Conservation (phyloP, 2,888 invertebrate genomes). For the Lepeophtheirus nordmannii region DNA sequence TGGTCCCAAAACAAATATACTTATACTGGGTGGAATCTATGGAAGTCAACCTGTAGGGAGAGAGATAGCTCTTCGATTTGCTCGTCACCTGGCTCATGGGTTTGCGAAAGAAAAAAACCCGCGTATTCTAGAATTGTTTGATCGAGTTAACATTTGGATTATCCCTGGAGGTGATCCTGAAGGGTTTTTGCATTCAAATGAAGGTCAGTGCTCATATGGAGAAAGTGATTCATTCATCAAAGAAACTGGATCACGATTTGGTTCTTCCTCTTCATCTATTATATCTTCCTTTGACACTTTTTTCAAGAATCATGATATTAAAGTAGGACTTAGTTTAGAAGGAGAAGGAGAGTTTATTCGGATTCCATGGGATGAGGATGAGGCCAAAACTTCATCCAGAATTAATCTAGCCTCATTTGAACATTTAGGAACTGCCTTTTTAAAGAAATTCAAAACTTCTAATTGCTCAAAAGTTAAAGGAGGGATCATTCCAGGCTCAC, state of each 20-base stretch:
- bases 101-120: slow-evolving; percentile 1
- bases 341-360: slow-evolving; percentile 52
- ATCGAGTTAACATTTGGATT: slow-evolving; percentile 59
- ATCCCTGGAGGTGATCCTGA: slow-evolving; percentile 52
- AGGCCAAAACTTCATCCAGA: slow-evolving; percentile 27
- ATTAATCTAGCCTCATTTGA: slow-evolving; percentile 26
- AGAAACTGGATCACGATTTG: slow-evolving; percentile 27
- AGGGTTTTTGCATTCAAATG: slow-evolving; percentile 37
- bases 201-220: slow-evolving; percentile 31
- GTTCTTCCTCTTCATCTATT: slow-evolving; percentile 22
- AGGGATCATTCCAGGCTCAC: slow-evolving; percentile 27
- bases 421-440: neutral
- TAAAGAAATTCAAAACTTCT: neutral
- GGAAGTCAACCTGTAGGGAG: slow-evolving; percentile 66
- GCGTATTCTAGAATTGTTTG: slow-evolving; percentile 39
- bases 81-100: slow-evolving; percentile 55
- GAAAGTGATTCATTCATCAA: slow-evolving; percentile 24
- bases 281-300: slow-evolving; percentile 45
- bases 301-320: slow-evolving; percentile 49
- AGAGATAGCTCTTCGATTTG: slow-evolving; percentile 64
- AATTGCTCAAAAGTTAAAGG: slow-evolving; percentile 10
- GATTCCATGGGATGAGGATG: slow-evolving; percentile 31
- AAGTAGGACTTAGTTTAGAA: slow-evolving; percentile 54
- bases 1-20: slow-evolving; percentile 52
- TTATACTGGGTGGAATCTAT: slow-evolving; percentile 66